Percentiles rank a stretch among this genome's conserved stretches.
Conservation (phyloP, 2,797 vertebrate species). For the Euphonia xanthogaster region DNA sequence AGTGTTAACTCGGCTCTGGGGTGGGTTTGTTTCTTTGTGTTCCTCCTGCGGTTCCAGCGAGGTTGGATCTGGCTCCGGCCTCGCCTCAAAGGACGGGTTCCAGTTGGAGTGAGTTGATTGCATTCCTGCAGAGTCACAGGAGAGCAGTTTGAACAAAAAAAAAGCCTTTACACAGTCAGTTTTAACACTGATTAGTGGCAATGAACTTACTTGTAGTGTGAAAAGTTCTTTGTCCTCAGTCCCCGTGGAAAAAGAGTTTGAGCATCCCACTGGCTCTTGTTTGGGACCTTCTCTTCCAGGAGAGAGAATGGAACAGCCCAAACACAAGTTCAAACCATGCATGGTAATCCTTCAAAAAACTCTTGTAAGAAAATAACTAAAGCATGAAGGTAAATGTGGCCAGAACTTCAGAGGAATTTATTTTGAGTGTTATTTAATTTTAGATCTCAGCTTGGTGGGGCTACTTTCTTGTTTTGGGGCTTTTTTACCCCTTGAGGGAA, state of each 20-base stretch:
- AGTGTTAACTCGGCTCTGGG: background rate
- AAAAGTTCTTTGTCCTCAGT: background rate
- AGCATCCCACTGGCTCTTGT: background rate
- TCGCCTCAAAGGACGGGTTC: background rate
- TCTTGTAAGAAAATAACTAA: background rate
- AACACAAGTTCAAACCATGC: background rate
- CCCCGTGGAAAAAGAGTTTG: background rate
- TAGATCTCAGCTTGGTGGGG: background rate
- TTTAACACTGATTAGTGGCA: background rate
- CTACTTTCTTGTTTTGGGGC: background rate
- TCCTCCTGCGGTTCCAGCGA: background rate
- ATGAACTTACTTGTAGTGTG: rapidly evolving
- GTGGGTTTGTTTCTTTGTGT: rapidly evolving
- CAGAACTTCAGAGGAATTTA: background rate
- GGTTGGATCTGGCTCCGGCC: background rate
- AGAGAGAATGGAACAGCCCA: background rate
- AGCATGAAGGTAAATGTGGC: rapidly evolving
- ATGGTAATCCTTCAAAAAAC: background rate
- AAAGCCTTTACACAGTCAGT: background rate
- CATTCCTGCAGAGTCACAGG: background rate
- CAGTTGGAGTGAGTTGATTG: background rate
- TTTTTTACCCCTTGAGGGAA: background rate
- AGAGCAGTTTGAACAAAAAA: background rate
- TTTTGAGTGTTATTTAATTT: background rate
- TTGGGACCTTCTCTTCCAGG: background rate